A percentile compares a stretch with the other conserved stretches of the same genome.
Conservation (phyloP, 2,797 vertebrate genomes). For the Simalia tracyae region DNA sequence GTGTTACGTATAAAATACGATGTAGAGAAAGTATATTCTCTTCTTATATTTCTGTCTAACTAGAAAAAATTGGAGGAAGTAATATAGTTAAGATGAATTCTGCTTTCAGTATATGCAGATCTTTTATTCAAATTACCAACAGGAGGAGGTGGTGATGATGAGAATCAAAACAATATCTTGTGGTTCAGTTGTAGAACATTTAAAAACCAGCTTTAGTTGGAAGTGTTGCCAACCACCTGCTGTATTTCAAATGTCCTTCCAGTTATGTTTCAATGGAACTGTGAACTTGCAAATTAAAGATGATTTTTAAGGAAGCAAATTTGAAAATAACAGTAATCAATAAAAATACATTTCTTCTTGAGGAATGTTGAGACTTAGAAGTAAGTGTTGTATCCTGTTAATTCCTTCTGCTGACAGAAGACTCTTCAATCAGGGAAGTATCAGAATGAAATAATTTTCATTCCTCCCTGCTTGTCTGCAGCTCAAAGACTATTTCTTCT, state of each 20-base stretch:
- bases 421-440: background rate
- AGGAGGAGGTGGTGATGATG: background rate
- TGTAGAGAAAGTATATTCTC: background rate
- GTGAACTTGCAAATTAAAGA: constrained; percentile 31
- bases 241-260: constrained; percentile 27
- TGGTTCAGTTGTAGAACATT: background rate
- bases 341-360: background rate
- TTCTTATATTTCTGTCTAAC: background rate
- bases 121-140: background rate
- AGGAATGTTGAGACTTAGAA: background rate
- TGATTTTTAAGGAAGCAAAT: constrained; percentile 9
- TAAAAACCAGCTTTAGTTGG: background rate
- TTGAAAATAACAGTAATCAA: background rate
- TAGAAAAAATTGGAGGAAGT: background rate
- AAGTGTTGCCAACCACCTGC: constrained; percentile 12
- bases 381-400: background rate
- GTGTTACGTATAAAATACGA: background rate
- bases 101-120: background rate
- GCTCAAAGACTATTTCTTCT: background rate
- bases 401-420: background rate
- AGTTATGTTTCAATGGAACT: constrained; percentile 25
- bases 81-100: background rate
- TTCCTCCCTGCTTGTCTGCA: background rate
- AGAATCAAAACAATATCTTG: background rate
- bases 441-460: background rate